phyloP scores from a whole-genome alignment of 2,888 invertebrate genomes.

The Schrankia costaestrigalis region DNA sequence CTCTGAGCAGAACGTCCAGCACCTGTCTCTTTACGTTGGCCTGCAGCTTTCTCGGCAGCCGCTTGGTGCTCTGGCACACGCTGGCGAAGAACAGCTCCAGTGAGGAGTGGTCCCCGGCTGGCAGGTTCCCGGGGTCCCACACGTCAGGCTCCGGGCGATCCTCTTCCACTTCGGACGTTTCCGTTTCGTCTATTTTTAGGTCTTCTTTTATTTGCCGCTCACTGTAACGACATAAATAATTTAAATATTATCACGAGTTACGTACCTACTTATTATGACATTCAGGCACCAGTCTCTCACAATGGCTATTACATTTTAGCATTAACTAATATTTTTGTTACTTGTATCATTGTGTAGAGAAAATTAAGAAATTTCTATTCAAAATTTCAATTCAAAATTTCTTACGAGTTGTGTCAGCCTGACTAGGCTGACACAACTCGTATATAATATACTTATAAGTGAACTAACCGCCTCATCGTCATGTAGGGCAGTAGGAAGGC shows the following conservation, averaged over 20 bases:
- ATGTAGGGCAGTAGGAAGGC: slow-evolving; percentile 69
- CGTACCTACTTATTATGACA: too few species aligned
- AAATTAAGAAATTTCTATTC: too few species aligned
- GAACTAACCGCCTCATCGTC: slow-evolving; percentile 59
- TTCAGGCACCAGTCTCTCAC: too few species aligned
- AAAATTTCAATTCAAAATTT: too few species aligned
- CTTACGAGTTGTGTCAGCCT: too few species aligned
- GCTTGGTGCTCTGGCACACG: slow-evolving; percentile 65
- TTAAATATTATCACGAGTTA: too few species aligned
- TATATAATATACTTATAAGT: too few species aligned
- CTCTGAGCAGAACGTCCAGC: slow-evolving; percentile 56
- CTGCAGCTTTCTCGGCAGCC: slow-evolving; percentile 54
- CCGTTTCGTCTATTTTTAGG: slow-evolving; percentile 52
- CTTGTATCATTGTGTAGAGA: too few species aligned
- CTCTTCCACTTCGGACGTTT: slow-evolving; percentile 51
- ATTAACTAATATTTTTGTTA: too few species aligned
- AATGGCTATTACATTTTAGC: too few species aligned
- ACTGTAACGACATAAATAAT: slow-evolving; percentile 1
- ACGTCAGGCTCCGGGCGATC: slow-evolving; percentile 37
- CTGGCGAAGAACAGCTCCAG: slow-evolving; percentile 72
- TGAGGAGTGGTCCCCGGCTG: slow-evolving; percentile 44
- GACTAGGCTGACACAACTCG: too few species aligned
- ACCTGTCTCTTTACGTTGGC: slow-evolving; percentile 57
- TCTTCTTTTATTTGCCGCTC: slow-evolving; percentile 31
- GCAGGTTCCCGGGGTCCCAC: slow-evolving; percentile 44